These are phyloP conservation scores for Antheraea pernyi DNA, from an alignment of 1,140 invertebrate species.

Conservation along the genomic window DNA sequence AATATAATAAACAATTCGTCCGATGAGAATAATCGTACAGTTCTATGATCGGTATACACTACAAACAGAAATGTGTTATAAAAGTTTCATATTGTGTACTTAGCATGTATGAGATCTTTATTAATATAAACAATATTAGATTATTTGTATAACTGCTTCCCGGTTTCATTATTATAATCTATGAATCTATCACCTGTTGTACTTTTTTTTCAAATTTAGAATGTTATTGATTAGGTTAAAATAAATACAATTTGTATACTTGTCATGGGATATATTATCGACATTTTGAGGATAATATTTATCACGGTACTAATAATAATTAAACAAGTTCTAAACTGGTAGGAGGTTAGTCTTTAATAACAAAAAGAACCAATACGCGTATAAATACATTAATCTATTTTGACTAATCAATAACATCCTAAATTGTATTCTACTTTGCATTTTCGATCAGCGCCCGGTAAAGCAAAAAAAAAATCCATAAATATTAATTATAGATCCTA, in stretches of 20 bases:
- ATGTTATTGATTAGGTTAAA: neutral
- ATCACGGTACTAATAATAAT: neutral
- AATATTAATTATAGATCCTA: neutral
- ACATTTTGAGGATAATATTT: neutral
- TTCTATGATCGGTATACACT: neutral
- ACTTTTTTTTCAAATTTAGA: neutral
- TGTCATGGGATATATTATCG: no score
- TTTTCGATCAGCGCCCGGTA: neutral
- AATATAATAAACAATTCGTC: conserved; percentile 19
- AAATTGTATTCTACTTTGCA: neutral
- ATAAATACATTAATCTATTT: neutral
- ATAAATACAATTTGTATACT: neutral
- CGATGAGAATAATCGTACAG: neutral
- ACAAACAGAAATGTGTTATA: neutral
- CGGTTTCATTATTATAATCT: neutral
- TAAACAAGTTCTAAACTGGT: neutral
- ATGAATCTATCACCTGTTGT: neutral
- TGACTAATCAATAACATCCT: neutral
- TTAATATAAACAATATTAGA: conserved; percentile 6
- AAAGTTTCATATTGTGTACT: neutral
- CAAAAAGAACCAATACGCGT: no score
- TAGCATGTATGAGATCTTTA: neutral
- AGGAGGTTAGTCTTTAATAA: neutral
- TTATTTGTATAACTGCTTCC: conserved; percentile 8
- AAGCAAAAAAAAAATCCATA: neutral